phyloP scores from a whole-genome alignment of 1,140 invertebrate genomes.

The Zaprionus gabonicus region DNA sequence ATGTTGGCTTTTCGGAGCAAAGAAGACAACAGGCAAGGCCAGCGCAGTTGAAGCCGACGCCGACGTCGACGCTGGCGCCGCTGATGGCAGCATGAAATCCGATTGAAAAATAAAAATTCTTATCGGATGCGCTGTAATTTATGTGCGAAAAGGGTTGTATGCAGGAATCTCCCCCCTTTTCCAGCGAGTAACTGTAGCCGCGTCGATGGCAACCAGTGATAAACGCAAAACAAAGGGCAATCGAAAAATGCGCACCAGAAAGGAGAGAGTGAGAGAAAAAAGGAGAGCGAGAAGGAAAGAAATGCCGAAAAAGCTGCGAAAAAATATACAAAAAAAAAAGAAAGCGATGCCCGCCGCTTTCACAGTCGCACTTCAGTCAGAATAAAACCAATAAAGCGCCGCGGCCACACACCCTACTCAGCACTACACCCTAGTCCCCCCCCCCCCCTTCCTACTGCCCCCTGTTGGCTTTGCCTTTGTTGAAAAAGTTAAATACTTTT shows the following conservation, averaged over 20 bases:
- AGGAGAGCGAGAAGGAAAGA: constrained; percentile 47
- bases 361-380: constrained; percentile 45
- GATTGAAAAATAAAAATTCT: constrained; percentile 85
- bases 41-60: constrained; percentile 23
- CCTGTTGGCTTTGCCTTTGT: constrained; percentile 64
- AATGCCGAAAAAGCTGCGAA: constrained; percentile 22
- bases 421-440: neutral
- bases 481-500: constrained; percentile 84
- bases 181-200: constrained; percentile 66
- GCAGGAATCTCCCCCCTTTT: constrained; percentile 44
- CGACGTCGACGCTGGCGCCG: constrained; percentile 57
- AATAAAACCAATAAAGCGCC: constrained; percentile 73
- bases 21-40: constrained; percentile 52
- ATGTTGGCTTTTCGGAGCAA: constrained; percentile 67
- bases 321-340: constrained; percentile 2
- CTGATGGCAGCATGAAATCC: constrained; percentile 83
- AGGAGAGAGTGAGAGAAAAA: constrained; percentile 24
- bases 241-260: constrained; percentile 67
- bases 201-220: constrained; percentile 79
- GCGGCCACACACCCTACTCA: constrained; percentile 42
- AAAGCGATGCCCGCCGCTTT: constrained; percentile 1
- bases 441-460: neutral
- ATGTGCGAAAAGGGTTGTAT: constrained; percentile 84
- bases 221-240: constrained; percentile 80
- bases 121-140: constrained; percentile 84